These are phyloP conservation scores for Tychaedon coryphoeus DNA, from an alignment of 2,113 vertebrate species.

Conservation along the genomic window DNA sequence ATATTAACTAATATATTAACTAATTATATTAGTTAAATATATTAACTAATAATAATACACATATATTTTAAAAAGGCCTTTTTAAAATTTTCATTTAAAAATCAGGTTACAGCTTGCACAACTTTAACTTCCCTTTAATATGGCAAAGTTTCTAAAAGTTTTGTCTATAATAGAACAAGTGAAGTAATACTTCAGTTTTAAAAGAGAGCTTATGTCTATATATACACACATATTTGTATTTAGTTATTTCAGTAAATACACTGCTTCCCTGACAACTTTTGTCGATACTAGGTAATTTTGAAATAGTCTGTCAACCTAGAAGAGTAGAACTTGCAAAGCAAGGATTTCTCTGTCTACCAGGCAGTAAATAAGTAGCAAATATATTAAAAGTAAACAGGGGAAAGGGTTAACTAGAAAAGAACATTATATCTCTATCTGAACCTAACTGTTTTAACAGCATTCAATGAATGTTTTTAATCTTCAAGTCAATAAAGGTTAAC, in stretches of 20 bases:
- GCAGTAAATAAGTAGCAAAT: not conserved
- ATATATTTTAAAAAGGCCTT: not conserved
- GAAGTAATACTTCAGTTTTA: not conserved
- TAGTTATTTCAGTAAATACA: not conserved
- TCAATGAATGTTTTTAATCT: constrained; percentile 64
- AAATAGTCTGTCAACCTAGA: constrained; percentile 12
- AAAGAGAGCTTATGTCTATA: not conserved
- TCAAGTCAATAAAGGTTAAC: constrained; percentile 68
- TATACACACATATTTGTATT: not conserved
- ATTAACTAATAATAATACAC: not conserved
- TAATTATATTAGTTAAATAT: not conserved
- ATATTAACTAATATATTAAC: not conserved
- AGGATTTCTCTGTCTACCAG: not conserved
- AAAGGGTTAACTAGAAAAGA: constrained; percentile 62
- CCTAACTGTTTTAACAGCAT: constrained; percentile 53
- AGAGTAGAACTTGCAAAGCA: not conserved
- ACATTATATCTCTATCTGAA: constrained; percentile 10
- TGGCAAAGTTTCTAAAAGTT: not conserved
- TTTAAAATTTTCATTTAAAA: not conserved
- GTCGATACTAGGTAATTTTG: not conserved
- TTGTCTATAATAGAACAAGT: not conserved
- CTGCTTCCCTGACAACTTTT: constrained; percentile 2
- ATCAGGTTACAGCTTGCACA: not conserved
- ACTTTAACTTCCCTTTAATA: not conserved
- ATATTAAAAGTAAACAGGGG: not conserved